A percentile compares a stretch with the other conserved stretches of the same genome.
phyloP scores from a whole-genome alignment of 2,113 vertebrate genomes.

The Micronisus gabar region DNA sequence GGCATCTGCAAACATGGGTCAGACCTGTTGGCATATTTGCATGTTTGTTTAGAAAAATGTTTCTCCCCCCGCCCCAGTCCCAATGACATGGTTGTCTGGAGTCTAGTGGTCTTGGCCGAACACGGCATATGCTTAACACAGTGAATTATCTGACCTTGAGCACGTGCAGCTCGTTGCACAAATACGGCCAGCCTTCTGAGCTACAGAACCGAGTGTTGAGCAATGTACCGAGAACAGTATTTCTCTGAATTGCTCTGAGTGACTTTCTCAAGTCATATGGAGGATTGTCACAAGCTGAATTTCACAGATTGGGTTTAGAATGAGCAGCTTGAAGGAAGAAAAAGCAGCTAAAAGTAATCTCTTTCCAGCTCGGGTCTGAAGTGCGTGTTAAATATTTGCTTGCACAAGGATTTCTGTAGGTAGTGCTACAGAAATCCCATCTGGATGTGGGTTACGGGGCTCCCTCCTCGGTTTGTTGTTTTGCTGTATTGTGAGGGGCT shows the following conservation, averaged over 20 bases:
- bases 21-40: background rate
- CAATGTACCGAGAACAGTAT: fast-evolving
- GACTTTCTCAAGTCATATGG: fast-evolving
- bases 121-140: fast-evolving
- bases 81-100: background rate
- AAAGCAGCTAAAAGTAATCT: background rate
- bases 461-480: fast-evolving
- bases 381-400: background rate
- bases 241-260: fast-evolving
- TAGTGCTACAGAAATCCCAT: background rate
- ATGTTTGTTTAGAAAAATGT: background rate
- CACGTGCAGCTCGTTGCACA: background rate
- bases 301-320: background rate
- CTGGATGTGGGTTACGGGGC: fast-evolving
- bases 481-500: fast-evolving
- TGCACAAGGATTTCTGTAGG: fast-evolving
- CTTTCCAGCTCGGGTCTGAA: background rate
- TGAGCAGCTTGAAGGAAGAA: background rate
- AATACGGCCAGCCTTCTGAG: background rate
- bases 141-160: background rate
- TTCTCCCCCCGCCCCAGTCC: too few species aligned
- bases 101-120: background rate
- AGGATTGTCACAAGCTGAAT: background rate
- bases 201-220: background rate
- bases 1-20: background rate